A percentile compares a stretch with the other conserved stretches of the same genome.
Evolutionary conservation across 1,140 invertebrate genomes (phyloP).

Genomic region (Hermetia illucens): DNA sequence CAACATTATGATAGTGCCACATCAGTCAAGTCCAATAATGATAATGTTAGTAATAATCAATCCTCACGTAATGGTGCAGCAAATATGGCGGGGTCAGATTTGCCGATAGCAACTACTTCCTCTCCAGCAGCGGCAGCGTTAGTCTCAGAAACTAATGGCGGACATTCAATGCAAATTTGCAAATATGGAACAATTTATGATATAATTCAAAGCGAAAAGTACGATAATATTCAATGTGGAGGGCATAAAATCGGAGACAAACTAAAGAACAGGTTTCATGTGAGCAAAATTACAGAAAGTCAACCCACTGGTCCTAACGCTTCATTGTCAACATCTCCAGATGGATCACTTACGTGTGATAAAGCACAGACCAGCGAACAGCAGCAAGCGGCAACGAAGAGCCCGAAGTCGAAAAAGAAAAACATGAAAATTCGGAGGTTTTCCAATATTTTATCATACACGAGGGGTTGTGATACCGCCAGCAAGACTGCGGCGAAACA

Average conservation of each 20-base stretch:
- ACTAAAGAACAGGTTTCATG: slow-evolving; percentile 21
- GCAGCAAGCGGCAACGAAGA: neutral
- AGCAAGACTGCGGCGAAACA: too few relatives aligned
- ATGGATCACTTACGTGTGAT: too few relatives aligned
- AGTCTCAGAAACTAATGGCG: too few relatives aligned
- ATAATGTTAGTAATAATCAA: neutral
- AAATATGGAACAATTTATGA: slow-evolving; percentile 30
- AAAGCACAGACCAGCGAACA: neutral
- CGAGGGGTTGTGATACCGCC: too few relatives aligned
- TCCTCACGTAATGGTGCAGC: too few relatives aligned
- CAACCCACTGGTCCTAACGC: too few relatives aligned
- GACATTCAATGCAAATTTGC: too few relatives aligned
- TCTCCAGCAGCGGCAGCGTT: too few relatives aligned
- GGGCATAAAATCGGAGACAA: neutral
- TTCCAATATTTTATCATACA: slow-evolving; percentile 26
- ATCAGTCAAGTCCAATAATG: too few relatives aligned
- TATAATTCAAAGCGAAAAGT: slow-evolving; percentile 25
- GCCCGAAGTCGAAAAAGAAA: slow-evolving; percentile 9
- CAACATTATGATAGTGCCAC: too few relatives aligned
- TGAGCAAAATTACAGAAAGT: slow-evolving; percentile 19
- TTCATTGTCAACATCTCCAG: too few relatives aligned
- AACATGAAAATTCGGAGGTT: slow-evolving; percentile 26
- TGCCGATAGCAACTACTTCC: too few relatives aligned
- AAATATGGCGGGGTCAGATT: slow-evolving; percentile 3
- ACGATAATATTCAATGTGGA: slow-evolving; percentile 4